Conservation (phyloP, 2,797 vertebrate genomes). For the Ciconia nigra region DNA sequence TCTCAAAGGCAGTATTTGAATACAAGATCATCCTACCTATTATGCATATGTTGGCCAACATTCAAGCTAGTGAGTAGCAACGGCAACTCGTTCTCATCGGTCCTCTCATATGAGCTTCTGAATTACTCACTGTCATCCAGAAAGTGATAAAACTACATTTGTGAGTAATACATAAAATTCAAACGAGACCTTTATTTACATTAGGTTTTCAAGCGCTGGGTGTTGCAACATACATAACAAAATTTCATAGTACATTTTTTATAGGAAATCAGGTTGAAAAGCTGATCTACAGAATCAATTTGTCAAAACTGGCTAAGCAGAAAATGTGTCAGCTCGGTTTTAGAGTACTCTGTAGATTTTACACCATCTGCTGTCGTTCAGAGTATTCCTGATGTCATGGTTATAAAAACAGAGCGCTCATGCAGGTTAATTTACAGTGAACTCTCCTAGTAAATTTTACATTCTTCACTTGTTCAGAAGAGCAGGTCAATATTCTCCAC, state of each 20-base stretch:
- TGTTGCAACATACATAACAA: conserved; percentile 28
- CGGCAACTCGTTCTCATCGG: neutral
- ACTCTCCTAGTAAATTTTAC: neutral
- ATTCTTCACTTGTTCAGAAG: neutral
- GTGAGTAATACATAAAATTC: conserved; percentile 36
- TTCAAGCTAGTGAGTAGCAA: neutral
- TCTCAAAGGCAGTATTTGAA: neutral
- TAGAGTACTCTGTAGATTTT: neutral
- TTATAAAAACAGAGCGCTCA: conserved; percentile 29
- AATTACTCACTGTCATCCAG: neutral
- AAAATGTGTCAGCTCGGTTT: neutral
- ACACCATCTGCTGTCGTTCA: neutral
- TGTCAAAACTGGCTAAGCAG: conserved; percentile 38
- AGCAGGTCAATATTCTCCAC: neutral
- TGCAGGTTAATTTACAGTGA: conserved; percentile 22
- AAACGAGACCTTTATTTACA: conserved; percentile 58
- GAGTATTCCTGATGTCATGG: conserved; percentile 8
- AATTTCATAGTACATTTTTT: conserved; percentile 41
- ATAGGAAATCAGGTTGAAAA: conserved; percentile 31
- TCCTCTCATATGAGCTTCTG: neutral
- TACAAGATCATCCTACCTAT: neutral
- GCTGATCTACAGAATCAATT: conserved; percentile 7
- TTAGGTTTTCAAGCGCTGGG: conserved; percentile 4
- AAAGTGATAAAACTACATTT: neutral
- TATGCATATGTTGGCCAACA: neutral